Evolutionary conservation across 2,888 invertebrate genomes (phyloP).

Genomic region (Dendrolimus houi): DNA sequence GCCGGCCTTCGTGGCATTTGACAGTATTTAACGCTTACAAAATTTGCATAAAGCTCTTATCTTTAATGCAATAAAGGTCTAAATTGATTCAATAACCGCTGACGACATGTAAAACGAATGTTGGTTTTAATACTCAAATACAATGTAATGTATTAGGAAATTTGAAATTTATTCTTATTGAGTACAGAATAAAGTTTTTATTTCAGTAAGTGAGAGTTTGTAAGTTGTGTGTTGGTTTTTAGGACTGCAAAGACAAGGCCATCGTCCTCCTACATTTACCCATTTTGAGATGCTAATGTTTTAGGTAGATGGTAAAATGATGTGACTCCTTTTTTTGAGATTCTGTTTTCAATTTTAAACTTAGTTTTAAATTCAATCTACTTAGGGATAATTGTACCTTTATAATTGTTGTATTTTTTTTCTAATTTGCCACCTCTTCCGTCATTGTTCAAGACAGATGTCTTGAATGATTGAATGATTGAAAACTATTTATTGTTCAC

Average conservation of each 20-base stretch:
- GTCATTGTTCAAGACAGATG: too few species aligned
- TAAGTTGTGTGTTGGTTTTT: neutral
- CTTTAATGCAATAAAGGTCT: too few species aligned
- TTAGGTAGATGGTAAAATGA: neutral
- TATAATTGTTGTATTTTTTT: too few species aligned
- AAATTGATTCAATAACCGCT: too few species aligned
- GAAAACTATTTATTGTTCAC: too few species aligned
- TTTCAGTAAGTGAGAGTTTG: neutral
- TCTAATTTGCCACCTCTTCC: too few species aligned
- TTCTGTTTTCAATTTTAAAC: neutral
- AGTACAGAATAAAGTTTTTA: neutral
- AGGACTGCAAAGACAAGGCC: conserved; percentile 35
- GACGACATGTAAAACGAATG: too few species aligned
- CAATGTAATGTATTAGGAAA: neutral
- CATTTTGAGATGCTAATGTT: conserved; percentile 43
- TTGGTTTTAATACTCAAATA: neutral
- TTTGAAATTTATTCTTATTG: neutral
- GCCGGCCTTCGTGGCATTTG: conserved; percentile 13
- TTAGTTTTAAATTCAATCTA: too few species aligned
- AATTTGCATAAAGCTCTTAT: too few species aligned
- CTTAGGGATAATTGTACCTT: too few species aligned
- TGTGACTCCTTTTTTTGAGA: neutral
- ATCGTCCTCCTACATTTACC: conserved; percentile 49
- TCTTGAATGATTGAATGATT: too few species aligned
- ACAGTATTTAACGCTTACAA: neutral